Base-by-base conservation (phyloP, 2,113 vertebrate species). In the Lagopus muta region DNA sequence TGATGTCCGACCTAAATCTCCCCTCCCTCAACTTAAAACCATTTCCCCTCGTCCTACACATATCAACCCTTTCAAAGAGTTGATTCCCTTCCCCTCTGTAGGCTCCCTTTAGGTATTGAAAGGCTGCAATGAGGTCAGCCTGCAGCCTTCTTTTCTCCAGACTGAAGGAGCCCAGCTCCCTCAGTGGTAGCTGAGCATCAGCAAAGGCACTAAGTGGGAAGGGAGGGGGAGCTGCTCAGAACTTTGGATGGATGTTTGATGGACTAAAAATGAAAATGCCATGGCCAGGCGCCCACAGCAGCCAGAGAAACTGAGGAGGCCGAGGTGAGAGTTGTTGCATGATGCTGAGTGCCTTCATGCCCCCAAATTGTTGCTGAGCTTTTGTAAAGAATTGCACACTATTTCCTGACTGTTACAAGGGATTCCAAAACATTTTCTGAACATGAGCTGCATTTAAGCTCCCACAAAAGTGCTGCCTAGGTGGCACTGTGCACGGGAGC, bases 401-500 rank as follows among this genome's bases (percentile, higher is more conserved):
- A 43, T 64, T 76, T 38, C 0, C 1, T 24, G 4, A 10, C 6
- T 60, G 8, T 30, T 48, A 17, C 13, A 73, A 62, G 13, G 5
- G 5, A 32, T 69, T 28, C 5, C 19, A n/a, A 72, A 73, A 3
- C 11, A 13, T 17, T 74, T 86, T 67, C 47, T 48, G 62, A 76
- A 48, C 16, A 45, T 2, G 38, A 71, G 21, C 6, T 61, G 43
- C 10, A 75, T 48, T 60, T 24, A 72, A 79, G 4, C 8, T 80
- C 52, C 11, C 30, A 17, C 34, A 40, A 61, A 57, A 91, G 42
- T 5, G 9, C 5, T 0, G 2, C 0, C 1, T 19, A 3, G 17
- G 5, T 61, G 40, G 62, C 45, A 70, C 9, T 0, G 0, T 30
- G 30, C 42, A 73, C 8, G 54, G 58, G 28, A 52, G 10, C 16